phyloP scores from a whole-genome alignment of 2,113 vertebrate species.

The Sterrhoptilus dennistouni region DNA sequence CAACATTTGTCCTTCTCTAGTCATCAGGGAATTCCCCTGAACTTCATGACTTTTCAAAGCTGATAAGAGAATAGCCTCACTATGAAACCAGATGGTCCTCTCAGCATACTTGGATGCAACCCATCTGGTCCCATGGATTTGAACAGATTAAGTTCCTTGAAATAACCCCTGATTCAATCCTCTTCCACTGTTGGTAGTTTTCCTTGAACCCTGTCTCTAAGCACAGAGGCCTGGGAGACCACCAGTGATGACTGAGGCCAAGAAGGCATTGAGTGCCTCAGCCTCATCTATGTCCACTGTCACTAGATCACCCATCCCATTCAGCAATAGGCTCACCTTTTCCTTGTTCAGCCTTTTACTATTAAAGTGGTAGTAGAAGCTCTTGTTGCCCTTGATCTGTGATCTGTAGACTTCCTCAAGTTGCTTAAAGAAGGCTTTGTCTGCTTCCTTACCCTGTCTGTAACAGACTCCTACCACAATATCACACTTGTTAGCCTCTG shows the following conservation, averaged over 20 bases:
- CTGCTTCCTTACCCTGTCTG: not conserved
- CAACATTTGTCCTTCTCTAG: not conserved
- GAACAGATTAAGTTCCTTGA: not conserved
- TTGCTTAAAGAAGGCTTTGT: not conserved
- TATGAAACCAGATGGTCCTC: not conserved
- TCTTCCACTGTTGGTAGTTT: not conserved
- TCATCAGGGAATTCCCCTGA: not conserved
- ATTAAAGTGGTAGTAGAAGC: not conserved
- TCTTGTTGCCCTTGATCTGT: not conserved
- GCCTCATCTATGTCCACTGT: not conserved
- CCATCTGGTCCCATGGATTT: not conserved
- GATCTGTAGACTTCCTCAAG: not conserved
- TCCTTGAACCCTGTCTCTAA: not conserved
- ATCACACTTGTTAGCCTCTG: not conserved
- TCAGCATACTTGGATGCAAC: not conserved
- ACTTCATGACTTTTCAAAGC: not conserved
- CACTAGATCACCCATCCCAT: not conserved
- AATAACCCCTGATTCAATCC: not conserved
- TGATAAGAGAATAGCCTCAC: not conserved
- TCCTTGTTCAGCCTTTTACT: not conserved
- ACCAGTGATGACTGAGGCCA: not conserved
- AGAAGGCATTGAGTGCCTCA: not conserved
- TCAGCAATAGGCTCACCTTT: not conserved
- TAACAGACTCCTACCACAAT: not conserved
- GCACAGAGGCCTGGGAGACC: not conserved